Conservation (phyloP, 64 coral and sea anemone species). For the Pocillopora verrucosa region DNA sequence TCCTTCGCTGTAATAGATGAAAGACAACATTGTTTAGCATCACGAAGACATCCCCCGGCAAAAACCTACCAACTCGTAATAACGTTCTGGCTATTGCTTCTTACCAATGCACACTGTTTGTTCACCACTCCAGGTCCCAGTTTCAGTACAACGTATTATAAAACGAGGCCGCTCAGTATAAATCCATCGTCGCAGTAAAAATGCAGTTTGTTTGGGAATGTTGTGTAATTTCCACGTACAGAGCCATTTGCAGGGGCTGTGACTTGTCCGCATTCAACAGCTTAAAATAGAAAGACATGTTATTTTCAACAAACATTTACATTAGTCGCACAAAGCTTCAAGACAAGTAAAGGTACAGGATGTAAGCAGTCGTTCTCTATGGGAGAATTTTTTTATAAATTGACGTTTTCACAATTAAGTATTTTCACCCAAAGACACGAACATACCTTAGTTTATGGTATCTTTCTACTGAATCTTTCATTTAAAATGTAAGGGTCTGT, state of each 20-base stretch:
- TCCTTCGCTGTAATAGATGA: constrained; percentile 34
- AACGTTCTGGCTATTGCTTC: not conserved
- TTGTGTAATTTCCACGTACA: constrained; percentile 2
- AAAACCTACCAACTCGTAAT: not conserved
- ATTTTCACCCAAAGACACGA: too few relatives aligned
- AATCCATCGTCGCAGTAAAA: constrained; percentile 77
- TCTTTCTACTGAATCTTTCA: not conserved
- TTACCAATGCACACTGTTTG: constrained; percentile 48
- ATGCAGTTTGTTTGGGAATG: constrained; percentile 53
- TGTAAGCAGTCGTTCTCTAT: too few relatives aligned
- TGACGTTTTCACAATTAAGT: too few relatives aligned
- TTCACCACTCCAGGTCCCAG: constrained; percentile 50
- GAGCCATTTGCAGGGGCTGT: constrained; percentile 42
- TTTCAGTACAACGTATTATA: constrained; percentile 25
- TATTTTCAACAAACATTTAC: not conserved
- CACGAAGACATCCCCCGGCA: not conserved
- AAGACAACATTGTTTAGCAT: not conserved
- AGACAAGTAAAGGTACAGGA: not conserved
- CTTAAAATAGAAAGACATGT: not conserved
- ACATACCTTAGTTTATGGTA: too few relatives aligned
- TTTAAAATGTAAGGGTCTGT: not conserved
- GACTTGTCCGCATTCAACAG: constrained; percentile 52
- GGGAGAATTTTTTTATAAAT: too few relatives aligned
- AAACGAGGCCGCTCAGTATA: constrained; percentile 36
- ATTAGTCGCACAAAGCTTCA: not conserved